These are phyloP conservation scores for Acestrorhynchus altus DNA, from an alignment of 2,797 vertebrate species.

Conservation along the genomic window DNA sequence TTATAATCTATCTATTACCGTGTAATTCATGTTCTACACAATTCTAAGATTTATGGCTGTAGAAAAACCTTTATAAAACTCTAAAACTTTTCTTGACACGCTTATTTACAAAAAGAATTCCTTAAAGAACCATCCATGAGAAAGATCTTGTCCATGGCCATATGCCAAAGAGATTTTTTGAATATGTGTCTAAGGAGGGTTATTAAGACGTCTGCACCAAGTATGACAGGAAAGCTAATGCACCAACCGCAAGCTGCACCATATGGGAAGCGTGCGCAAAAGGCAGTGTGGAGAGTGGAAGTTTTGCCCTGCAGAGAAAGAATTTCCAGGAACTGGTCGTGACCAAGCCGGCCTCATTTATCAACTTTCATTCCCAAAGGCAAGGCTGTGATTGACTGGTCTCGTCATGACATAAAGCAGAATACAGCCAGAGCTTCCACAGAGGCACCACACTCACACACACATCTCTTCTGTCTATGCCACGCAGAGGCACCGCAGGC, in stretches of 20 bases:
- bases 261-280: slow-evolving; percentile 6
- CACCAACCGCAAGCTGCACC: slow-evolving; percentile 7
- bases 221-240: not conserved
- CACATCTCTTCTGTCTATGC: not conserved
- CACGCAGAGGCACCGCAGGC: slow-evolving; percentile 4
- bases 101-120: too few relatives aligned
- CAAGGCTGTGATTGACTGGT: slow-evolving; percentile 35
- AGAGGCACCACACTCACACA: slow-evolving; percentile 21
- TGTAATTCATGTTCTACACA: too few relatives aligned
- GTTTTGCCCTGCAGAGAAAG: slow-evolving; percentile 21
- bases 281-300: slow-evolving; percentile 32
- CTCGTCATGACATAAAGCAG: slow-evolving; percentile 49
- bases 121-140: too few relatives aligned
- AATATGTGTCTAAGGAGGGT: slow-evolving; percentile 9
- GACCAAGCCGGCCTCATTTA: slow-evolving; percentile 41
- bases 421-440: slow-evolving; percentile 28
- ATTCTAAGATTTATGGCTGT: too few relatives aligned
- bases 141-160: too few relatives aligned
- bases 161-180: too few relatives aligned
- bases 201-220: slow-evolving; percentile 1
- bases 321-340: slow-evolving; percentile 52
- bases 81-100: too few relatives aligned
- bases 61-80: too few relatives aligned
- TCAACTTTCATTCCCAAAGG: slow-evolving; percentile 35
- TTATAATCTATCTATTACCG: too few relatives aligned